Percentiles rank a stretch among this genome's conserved stretches.
Evolutionary conservation across 2,113 vertebrate species (phyloP).

Genomic region (Brachionichthys hirsutus): DNA sequence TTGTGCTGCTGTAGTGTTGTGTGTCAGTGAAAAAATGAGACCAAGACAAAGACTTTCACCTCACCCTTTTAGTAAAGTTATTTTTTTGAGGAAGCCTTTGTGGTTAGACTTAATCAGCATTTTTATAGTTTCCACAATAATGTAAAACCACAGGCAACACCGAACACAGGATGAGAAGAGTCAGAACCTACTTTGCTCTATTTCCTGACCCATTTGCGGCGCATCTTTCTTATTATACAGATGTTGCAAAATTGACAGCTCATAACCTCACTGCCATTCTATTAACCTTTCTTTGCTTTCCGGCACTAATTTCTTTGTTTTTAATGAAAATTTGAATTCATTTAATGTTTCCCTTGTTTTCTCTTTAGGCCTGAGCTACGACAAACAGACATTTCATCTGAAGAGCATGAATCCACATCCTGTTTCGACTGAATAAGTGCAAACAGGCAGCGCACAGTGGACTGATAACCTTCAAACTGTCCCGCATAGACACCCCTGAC

Average conservation of each 20-base stretch:
- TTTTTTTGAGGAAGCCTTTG: constrained; percentile 73
- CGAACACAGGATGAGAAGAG: constrained; percentile 67
- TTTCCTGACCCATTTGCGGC: constrained; percentile 74
- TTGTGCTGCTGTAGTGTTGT: constrained; percentile 47
- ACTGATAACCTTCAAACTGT: constrained; percentile 84
- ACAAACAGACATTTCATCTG: constrained; percentile 38
- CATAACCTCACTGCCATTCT: constrained; percentile 6
- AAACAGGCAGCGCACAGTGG: constrained; percentile 49
- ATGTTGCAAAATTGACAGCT: constrained; percentile 50
- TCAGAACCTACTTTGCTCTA: constrained; percentile 60
- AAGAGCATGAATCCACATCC: constrained; percentile 62
- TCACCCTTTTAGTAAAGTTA: constrained; percentile 57
- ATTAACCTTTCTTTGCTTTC: background rate
- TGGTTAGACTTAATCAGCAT: constrained; percentile 72
- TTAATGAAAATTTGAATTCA: constrained; percentile 7
- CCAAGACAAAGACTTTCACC: constrained; percentile 63
- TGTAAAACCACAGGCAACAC: constrained; percentile 66
- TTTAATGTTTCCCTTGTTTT: constrained; percentile 42
- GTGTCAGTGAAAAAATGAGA: constrained; percentile 61
- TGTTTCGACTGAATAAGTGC: constrained; percentile 58
- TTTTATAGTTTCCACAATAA: constrained; percentile 66
- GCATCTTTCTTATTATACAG: constrained; percentile 49
- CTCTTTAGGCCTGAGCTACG: constrained; percentile 52
- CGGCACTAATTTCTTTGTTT: constrained; percentile 22
- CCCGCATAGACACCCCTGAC: constrained; percentile 87